Evolutionary conservation across 2,888 invertebrate genomes (phyloP).

Genomic region (Hirtodrosophila cameraria): DNA sequence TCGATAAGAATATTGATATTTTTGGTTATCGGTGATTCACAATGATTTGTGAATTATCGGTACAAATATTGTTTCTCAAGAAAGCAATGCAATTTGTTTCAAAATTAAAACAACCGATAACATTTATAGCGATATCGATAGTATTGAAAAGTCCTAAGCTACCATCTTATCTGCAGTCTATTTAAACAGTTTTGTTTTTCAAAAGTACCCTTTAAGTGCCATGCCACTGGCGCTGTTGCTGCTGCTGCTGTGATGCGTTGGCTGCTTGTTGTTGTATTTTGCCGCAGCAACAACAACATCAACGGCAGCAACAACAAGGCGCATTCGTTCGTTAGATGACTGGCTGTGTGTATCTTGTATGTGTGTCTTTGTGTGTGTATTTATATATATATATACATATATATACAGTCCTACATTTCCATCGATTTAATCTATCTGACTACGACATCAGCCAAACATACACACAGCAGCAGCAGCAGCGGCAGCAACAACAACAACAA

Average conservation of each 20-base stretch:
- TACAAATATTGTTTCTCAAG: too few relatives aligned
- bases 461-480: constrained; percentile 17
- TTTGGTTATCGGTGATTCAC: too few relatives aligned
- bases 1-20: too few relatives aligned
- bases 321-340: constrained; percentile 75
- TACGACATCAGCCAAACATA: constrained; percentile 76
- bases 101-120: too few relatives aligned
- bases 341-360: constrained; percentile 52
- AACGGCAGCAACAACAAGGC: constrained; percentile 41
- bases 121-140: too few relatives aligned
- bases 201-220: constrained; percentile 17
- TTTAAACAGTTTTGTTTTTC: neutral
- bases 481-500: constrained; percentile 38
- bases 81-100: too few relatives aligned
- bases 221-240: constrained; percentile 49
- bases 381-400: constrained; percentile 37
- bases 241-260: constrained; percentile 72
- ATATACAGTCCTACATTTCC: constrained; percentile 80
- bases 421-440: constrained; percentile 81
- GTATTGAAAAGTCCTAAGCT: too few relatives aligned
- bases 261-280: constrained; percentile 73
- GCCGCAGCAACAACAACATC: constrained; percentile 68
- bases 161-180: too few relatives aligned
- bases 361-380: constrained; percentile 21
- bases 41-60: too few relatives aligned